phyloP scores from a whole-genome alignment of 2,797 vertebrate genomes.

The Catamblyrhynchus diadema region DNA sequence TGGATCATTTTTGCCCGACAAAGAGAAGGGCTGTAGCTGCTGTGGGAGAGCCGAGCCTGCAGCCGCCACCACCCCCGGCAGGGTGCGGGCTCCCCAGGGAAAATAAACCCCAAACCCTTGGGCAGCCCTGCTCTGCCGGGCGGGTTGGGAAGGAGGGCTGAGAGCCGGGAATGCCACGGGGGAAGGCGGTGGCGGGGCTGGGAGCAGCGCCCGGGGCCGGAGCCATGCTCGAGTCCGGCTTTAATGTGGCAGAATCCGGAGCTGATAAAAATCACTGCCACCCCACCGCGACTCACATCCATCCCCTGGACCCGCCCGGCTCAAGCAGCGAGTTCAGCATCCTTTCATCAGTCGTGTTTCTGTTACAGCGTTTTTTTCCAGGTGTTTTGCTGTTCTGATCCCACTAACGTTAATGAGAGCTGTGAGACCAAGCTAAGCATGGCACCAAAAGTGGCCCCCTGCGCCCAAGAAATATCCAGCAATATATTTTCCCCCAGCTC shows the following conservation, averaged over 20 bases:
- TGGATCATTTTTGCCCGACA: fast-evolving
- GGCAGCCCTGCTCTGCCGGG: fast-evolving
- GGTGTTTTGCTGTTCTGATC: background rate
- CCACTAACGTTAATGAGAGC: background rate
- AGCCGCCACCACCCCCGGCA: fast-evolving
- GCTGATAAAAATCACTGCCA: fast-evolving
- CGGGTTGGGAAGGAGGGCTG: fast-evolving
- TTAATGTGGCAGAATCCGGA: background rate
- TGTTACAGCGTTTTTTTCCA: background rate
- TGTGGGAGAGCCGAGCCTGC: background rate
- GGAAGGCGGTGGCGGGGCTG: background rate
- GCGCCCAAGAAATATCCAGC: background rate
- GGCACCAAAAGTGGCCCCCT: background rate
- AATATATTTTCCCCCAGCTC: background rate
- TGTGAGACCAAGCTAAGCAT: fast-evolving
- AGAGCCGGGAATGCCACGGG: background rate
- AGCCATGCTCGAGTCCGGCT: fast-evolving
- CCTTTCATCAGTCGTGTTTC: fast-evolving
- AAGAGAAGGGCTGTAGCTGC: background rate
- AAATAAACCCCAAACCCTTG: background rate
- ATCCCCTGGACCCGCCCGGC: background rate
- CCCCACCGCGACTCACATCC: background rate
- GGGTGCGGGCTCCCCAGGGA: background rate
- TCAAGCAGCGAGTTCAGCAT: background rate
- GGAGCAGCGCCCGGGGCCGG: background rate